A percentile compares a stretch with the other conserved stretches of the same genome.
These are phyloP conservation scores for Caenorhabditis auriculariae DNA, from an alignment of 2,888 invertebrate species.

Conservation along the genomic window DNA sequence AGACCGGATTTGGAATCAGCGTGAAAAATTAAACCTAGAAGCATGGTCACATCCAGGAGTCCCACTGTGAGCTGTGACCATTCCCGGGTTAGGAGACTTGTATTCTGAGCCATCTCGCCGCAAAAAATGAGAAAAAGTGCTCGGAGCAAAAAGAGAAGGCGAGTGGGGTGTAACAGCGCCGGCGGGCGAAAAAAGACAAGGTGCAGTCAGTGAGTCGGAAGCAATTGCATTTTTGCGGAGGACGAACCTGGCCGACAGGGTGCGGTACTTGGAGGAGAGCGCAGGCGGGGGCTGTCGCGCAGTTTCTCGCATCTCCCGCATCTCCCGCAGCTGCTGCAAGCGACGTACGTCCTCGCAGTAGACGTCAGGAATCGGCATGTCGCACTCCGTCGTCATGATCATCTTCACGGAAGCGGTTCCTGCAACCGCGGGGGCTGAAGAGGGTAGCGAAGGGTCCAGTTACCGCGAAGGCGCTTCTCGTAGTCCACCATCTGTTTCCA, in stretches of 20 bases:
- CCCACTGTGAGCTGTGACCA: too few species aligned
- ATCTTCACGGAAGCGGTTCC: constrained; percentile 50
- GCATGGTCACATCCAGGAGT: too few species aligned
- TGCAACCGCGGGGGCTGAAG: constrained; percentile 5
- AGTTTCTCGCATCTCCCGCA: too few species aligned
- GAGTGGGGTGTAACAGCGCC: too few species aligned
- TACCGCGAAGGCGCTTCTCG: constrained; percentile 68
- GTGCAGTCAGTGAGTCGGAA: too few species aligned
- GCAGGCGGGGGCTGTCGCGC: constrained; percentile 10
- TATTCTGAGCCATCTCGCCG: too few species aligned
- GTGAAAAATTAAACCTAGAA: too few species aligned
- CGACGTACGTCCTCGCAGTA: constrained; percentile 52
- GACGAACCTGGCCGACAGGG: background rate
- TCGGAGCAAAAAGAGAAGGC: too few species aligned
- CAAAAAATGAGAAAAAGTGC: too few species aligned
- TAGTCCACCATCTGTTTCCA: constrained; percentile 85
- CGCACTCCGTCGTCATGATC: constrained; percentile 55
- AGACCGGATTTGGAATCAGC: too few species aligned
- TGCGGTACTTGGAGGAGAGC: background rate
- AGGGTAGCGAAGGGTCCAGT: background rate
- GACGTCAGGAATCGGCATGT: constrained; percentile 59
- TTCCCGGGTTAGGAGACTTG: too few species aligned
- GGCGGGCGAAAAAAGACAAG: too few species aligned
- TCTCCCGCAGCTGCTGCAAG: constrained; percentile 25
- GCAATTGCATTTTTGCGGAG: background rate